Evolutionary conservation across 1,140 invertebrate genomes (phyloP).

Genomic region (Leptopilina clavipes): DNA sequence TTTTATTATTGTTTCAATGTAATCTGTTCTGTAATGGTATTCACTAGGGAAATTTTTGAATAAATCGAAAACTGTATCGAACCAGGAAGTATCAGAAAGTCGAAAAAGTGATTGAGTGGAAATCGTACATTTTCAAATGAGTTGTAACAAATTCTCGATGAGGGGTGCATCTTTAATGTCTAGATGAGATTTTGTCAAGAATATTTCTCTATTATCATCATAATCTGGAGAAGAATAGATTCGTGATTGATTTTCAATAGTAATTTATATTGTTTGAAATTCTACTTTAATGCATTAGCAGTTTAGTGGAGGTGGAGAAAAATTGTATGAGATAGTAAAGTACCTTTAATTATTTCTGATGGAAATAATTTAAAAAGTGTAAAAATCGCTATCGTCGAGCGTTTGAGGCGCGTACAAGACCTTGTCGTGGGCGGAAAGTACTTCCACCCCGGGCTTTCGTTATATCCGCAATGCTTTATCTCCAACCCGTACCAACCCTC

Average conservation of each 20-base stretch:
- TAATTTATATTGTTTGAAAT: no score
- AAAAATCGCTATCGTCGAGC: constrained; percentile 22
- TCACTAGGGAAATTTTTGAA: not conserved
- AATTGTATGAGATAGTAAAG: no score
- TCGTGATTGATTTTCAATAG: no score
- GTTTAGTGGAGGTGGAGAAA: no score
- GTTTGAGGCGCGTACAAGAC: constrained; percentile 35
- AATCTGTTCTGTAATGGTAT: not conserved
- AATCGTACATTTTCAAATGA: not conserved
- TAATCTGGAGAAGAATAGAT: no score
- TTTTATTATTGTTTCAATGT: no score
- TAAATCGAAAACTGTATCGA: not conserved
- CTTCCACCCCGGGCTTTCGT: constrained; percentile 51
- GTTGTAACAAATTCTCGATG: not conserved
- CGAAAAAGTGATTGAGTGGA: not conserved
- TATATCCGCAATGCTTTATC: constrained; percentile 60
- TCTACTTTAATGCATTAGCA: no score
- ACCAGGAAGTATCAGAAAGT: not conserved
- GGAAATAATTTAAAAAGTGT: not conserved
- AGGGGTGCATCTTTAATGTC: not conserved
- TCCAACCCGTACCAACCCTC: constrained; percentile 55
- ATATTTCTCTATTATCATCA: no score
- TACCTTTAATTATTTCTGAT: not conserved
- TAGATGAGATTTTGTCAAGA: not conserved
- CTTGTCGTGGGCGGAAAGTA: constrained; percentile 48